These are phyloP conservation scores for Corapipo altera DNA, from an alignment of 2,113 vertebrate genomes.

Conservation along the genomic window DNA sequence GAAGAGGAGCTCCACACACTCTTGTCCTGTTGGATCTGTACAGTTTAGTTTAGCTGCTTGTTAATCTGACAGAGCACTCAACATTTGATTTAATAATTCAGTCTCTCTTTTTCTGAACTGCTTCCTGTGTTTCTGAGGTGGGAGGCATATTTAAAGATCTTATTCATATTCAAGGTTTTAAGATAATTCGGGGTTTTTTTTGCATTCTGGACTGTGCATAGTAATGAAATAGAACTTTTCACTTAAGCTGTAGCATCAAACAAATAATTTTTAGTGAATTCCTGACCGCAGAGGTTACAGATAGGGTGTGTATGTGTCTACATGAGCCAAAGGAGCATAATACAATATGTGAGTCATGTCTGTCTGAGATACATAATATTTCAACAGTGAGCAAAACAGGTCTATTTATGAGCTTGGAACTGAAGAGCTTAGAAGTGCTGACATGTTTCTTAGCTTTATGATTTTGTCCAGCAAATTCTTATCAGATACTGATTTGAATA, in stretches of 20 bases:
- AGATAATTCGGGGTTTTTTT: not conserved
- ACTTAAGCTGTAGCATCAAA: not conserved
- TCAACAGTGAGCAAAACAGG: not conserved
- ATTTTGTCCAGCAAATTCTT: not conserved
- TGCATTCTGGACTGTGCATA: not conserved
- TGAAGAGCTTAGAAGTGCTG: not conserved
- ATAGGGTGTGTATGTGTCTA: not conserved
- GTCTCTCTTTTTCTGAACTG: not conserved
- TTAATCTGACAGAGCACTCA: not conserved
- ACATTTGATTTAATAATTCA: not conserved
- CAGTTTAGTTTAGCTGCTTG: not conserved
- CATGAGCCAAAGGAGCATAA: not conserved
- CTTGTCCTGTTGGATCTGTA: not conserved
- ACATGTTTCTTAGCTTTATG: not conserved
- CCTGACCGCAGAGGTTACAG: not conserved
- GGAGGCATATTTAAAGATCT: not conserved
- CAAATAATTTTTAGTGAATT: not conserved
- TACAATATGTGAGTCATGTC: not conserved
- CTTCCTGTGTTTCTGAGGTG: not conserved
- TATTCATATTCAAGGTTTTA: not conserved
- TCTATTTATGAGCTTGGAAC: not conserved
- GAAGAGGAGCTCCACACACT: not conserved
- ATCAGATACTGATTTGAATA: not conserved
- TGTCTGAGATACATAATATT: not conserved
- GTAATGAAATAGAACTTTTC: not conserved